phyloP scores from a whole-genome alignment of 1,140 invertebrate genomes.

The Panagrolaimus sp. region DNA sequence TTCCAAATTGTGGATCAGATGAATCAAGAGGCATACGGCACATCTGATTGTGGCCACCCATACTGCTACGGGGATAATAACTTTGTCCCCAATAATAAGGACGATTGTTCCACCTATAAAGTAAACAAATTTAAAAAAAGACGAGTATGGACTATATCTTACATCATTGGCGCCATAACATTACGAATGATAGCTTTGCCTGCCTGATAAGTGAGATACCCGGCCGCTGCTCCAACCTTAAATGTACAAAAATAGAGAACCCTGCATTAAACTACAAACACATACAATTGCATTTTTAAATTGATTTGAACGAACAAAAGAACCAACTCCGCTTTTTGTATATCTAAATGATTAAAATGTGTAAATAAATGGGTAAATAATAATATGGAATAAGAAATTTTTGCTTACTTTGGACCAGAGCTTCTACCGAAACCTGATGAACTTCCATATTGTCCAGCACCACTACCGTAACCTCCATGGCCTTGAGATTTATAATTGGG shows the following conservation, averaged over 20 bases:
- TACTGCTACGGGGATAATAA: slow-evolving; percentile 29
- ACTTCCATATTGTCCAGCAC: not conserved
- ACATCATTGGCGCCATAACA: slow-evolving; percentile 53
- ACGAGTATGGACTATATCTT: slow-evolving; percentile 22
- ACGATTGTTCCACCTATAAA: slow-evolving; percentile 52
- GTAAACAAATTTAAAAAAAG: not conserved
- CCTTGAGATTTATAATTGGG: not conserved
- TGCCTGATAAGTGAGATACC: slow-evolving; percentile 58
- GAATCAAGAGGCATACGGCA: slow-evolving; percentile 56
- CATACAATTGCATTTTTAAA: slow-evolving; percentile 53
- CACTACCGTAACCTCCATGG: not conserved
- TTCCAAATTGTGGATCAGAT: slow-evolving; percentile 50
- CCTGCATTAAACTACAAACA: too few relatives aligned
- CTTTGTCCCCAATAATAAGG: slow-evolving; percentile 56
- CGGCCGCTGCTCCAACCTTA: slow-evolving; percentile 54
- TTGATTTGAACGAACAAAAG: slow-evolving; percentile 45
- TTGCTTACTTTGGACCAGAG: not conserved
- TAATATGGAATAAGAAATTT: too few relatives aligned
- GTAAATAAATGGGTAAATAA: too few relatives aligned
- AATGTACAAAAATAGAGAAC: too few relatives aligned
- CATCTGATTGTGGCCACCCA: slow-evolving; percentile 39
- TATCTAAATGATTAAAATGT: not conserved
- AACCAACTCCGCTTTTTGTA: slow-evolving; percentile 42
- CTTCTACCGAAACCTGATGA: slow-evolving; percentile 1
- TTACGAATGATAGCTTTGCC: slow-evolving; percentile 54